These are phyloP conservation scores for Trochalopteron elliotii DNA, from an alignment of 2,113 vertebrate species.

Conservation along the genomic window DNA sequence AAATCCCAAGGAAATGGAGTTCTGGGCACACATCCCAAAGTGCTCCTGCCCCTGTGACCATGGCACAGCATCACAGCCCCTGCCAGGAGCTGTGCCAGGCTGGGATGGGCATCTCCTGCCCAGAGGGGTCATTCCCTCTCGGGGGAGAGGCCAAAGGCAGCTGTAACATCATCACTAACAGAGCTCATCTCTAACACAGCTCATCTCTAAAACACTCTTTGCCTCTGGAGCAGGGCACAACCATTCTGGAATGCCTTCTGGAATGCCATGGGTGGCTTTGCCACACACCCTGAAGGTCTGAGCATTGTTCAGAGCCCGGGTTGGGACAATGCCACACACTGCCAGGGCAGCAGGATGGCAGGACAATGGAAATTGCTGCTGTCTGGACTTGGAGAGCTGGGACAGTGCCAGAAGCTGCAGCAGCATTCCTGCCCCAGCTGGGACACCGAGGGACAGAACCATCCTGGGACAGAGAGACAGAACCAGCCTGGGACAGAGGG, in stretches of 20 bases:
- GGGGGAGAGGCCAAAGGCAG: neutral
- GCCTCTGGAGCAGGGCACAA: neutral
- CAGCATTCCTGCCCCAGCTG: accelerated
- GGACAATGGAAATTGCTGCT: neutral
- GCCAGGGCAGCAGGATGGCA: neutral
- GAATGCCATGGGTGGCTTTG: accelerated
- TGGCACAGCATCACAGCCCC: neutral
- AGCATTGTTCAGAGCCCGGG: neutral
- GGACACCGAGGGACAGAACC: neutral
- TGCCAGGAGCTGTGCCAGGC: neutral
- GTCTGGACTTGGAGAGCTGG: accelerated
- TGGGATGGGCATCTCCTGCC: neutral
- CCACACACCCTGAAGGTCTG: neutral
- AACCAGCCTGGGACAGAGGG: too few species aligned
- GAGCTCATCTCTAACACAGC: neutral
- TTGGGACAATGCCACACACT: neutral
- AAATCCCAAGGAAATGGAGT: neutral
- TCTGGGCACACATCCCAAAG: accelerated
- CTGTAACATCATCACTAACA: neutral
- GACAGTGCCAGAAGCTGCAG: neutral
- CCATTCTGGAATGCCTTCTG: neutral
- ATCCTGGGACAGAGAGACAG: neutral
- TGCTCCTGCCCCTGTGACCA: accelerated
- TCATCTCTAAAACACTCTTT: neutral
- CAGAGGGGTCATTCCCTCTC: neutral